Conservation (phyloP, 2,797 vertebrate species). For the Liasis olivaceus region DNA sequence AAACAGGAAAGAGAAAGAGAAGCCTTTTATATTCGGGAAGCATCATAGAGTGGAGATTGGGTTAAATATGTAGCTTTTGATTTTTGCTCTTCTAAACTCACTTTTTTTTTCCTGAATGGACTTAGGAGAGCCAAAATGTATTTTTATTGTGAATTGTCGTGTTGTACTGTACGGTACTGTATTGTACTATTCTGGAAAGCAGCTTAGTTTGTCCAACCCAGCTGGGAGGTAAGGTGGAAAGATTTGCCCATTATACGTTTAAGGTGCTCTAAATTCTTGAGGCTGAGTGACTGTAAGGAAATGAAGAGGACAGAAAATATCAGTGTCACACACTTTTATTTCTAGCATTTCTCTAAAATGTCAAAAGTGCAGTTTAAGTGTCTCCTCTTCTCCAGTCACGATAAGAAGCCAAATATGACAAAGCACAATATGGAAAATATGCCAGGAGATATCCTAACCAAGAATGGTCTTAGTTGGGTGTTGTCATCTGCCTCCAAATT, state of each 20-base stretch:
- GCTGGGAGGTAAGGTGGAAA: background rate
- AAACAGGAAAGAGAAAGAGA: too few species aligned
- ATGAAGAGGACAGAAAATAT: background rate
- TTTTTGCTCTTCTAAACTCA: too few species aligned
- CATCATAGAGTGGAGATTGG: too few species aligned
- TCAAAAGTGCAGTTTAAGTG: background rate
- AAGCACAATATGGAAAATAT: background rate
- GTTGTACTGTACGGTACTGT: too few species aligned
- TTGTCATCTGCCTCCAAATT: background rate
- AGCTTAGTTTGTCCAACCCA: background rate
- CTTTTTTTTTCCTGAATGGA: too few species aligned
- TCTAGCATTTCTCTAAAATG: background rate
- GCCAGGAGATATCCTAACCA: background rate
- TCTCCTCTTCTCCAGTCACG: background rate
- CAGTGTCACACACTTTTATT: background rate
- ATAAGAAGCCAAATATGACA: background rate
- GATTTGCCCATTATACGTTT: background rate
- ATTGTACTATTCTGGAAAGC: background rate
- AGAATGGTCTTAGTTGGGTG: background rate
- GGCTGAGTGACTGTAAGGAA: background rate
- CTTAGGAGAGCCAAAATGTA: background rate
- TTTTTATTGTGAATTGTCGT: background rate
- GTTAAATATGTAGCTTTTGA: too few species aligned
- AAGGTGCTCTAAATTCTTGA: background rate
- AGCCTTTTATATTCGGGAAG: too few species aligned